phyloP scores from a whole-genome alignment of 2,888 invertebrate genomes.

The Biston stratarius region DNA sequence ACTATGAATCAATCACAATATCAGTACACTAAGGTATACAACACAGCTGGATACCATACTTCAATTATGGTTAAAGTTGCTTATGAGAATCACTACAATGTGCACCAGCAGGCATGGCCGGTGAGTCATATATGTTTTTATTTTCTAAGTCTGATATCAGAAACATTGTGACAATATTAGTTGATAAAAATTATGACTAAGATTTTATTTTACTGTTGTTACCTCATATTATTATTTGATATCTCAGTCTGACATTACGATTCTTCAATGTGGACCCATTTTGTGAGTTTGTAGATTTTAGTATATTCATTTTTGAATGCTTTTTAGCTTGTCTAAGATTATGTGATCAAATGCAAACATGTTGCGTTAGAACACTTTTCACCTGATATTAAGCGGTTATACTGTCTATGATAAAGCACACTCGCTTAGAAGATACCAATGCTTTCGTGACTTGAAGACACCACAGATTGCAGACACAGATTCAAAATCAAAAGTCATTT shows the following conservation, averaged over 20 bases:
- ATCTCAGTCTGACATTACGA: not conserved
- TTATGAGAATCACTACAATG: constrained; percentile 23
- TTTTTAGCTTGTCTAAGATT: not conserved
- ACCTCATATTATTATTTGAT: not conserved
- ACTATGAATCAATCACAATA: constrained; percentile 12
- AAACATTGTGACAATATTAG: not conserved
- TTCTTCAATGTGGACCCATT: constrained; percentile 1
- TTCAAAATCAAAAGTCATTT: too few species aligned
- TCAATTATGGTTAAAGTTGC: constrained; percentile 22
- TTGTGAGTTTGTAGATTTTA: not conserved
- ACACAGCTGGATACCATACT: constrained; percentile 32
- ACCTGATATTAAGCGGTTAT: not conserved
- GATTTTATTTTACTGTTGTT: not conserved
- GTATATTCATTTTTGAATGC: not conserved
- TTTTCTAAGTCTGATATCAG: not conserved
- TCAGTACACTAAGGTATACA: constrained; percentile 28
- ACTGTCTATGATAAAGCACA: not conserved
- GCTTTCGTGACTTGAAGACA: too few species aligned
- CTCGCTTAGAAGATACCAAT: too few species aligned
- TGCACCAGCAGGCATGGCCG: constrained; percentile 20
- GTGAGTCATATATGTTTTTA: constrained; percentile 18
- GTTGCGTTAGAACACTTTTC: not conserved
- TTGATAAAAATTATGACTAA: constrained; percentile 2
- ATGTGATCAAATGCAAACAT: not conserved
- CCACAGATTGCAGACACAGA: too few species aligned